phyloP scores from a whole-genome alignment of 2,888 invertebrate species.

The Cyclophora punctaria region DNA sequence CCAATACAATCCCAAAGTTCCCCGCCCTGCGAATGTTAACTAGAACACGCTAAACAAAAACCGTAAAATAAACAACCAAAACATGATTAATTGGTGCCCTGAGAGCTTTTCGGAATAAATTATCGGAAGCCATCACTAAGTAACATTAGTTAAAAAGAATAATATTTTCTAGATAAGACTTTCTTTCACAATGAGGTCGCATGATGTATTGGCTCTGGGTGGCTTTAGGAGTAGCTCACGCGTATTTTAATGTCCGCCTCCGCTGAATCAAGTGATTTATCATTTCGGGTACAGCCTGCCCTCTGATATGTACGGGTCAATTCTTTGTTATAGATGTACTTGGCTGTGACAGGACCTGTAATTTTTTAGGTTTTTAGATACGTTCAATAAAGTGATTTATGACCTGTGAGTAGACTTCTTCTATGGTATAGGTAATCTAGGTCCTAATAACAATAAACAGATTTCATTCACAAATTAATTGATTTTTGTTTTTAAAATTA shows the following conservation, averaged over 20 bases:
- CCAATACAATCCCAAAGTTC: too few relatives aligned
- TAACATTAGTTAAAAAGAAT: neutral
- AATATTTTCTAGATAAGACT: neutral
- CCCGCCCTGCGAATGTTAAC: too few relatives aligned
- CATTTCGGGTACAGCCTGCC: constrained; percentile 5
- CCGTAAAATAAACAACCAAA: constrained; percentile 3
- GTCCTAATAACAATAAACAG: neutral
- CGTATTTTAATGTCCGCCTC: constrained; percentile 31
- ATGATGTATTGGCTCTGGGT: constrained; percentile 11
- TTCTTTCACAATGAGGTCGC: constrained; percentile 22
- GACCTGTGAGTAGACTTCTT: neutral
- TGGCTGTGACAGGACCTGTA: neutral
- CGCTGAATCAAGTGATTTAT: constrained; percentile 9
- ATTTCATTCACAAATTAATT: neutral
- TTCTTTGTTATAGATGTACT: neutral
- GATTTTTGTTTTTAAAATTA: too few relatives aligned
- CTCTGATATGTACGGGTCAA: neutral
- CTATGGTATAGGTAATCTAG: neutral
- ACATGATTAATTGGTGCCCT: constrained; percentile 10
- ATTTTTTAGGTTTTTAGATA: neutral
- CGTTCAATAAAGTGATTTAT: neutral
- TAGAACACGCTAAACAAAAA: too few relatives aligned
- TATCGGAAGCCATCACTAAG: neutral
- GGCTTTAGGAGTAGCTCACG: constrained; percentile 29
- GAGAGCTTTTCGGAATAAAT: neutral